A percentile compares a stretch with the other conserved stretches of the same genome.
phyloP scores from a whole-genome alignment of 2,797 vertebrate species.

The Nasua narica region DNA sequence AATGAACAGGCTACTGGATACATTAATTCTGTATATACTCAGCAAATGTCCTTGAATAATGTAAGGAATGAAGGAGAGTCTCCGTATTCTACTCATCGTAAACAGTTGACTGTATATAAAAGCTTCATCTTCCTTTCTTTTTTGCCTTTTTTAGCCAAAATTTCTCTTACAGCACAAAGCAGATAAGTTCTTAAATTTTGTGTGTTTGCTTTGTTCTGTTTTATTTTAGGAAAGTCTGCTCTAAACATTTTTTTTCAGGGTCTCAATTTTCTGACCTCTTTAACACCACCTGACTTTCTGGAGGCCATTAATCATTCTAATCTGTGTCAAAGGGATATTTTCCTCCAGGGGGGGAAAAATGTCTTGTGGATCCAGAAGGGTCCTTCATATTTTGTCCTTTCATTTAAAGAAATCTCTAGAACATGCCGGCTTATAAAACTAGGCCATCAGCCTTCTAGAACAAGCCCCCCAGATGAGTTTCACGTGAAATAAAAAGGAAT shows the following conservation, averaged over 20 bases:
- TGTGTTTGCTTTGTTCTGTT: background rate
- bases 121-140: background rate
- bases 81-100: background rate
- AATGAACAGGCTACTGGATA: background rate
- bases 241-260: accelerated
- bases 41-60: background rate
- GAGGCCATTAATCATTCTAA: slow-evolving; percentile 65
- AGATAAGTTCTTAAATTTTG: background rate
- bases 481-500: slow-evolving; percentile 61
- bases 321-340: slow-evolving; percentile 47
- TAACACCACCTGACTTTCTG: slow-evolving; percentile 15
- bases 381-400: slow-evolving; percentile 32
- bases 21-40: background rate
- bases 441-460: slow-evolving; percentile 29
- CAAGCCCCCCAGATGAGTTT: background rate
- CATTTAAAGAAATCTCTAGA: slow-evolving; percentile 45
- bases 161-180: background rate
- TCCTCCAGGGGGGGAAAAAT: slow-evolving; percentile 12
- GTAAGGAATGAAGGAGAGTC: background rate
- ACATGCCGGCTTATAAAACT: background rate
- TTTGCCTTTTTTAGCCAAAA: background rate
- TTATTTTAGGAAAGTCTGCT: background rate
- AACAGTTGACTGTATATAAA: background rate
- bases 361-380: background rate
- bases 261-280: slow-evolving; percentile 20